phyloP scores from a whole-genome alignment of 2,113 vertebrate genomes.

The Ptyas mucosa region DNA sequence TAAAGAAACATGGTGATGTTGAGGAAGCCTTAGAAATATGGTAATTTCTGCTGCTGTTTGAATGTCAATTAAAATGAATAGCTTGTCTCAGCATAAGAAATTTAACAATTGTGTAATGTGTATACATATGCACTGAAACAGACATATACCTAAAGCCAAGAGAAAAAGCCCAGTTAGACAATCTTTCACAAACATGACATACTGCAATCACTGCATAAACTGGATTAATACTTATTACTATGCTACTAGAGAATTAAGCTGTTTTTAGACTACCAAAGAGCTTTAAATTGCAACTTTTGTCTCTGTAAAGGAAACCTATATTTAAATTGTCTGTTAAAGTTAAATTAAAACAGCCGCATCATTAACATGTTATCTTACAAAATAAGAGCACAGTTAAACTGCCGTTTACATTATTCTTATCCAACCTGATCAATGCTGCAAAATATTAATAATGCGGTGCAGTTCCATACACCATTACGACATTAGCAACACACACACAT shows the following conservation, averaged over 20 bases:
- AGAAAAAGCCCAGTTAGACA: conserved; percentile 76
- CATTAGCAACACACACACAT: conserved; percentile 15
- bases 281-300: conserved; percentile 81
- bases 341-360: conserved; percentile 72
- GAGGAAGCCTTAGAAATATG: conserved; percentile 65
- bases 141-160: conserved; percentile 76
- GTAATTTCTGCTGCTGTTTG: conserved; percentile 77
- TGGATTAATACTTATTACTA: conserved; percentile 80
- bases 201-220: conserved; percentile 78
- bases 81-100: conserved; percentile 78
- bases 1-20: conserved; percentile 72
- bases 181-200: conserved; percentile 79
- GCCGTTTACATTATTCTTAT: conserved; percentile 62
- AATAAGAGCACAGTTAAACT: conserved; percentile 63
- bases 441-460: conserved; percentile 24
- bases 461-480: not conserved
- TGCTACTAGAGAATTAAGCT: conserved; percentile 77
- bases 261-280: conserved; percentile 80
- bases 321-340: conserved; percentile 78
- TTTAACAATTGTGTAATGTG: conserved; percentile 41
- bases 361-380: conserved; percentile 70
- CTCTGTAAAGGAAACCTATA: conserved; percentile 79
- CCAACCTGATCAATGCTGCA: conserved; percentile 46
- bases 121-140: not conserved
- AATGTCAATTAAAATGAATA: conserved; percentile 77